Percentiles rank a stretch among this genome's conserved stretches.
Conservation (phyloP, 2,888 invertebrate genomes). For the Dusona sp. region DNA sequence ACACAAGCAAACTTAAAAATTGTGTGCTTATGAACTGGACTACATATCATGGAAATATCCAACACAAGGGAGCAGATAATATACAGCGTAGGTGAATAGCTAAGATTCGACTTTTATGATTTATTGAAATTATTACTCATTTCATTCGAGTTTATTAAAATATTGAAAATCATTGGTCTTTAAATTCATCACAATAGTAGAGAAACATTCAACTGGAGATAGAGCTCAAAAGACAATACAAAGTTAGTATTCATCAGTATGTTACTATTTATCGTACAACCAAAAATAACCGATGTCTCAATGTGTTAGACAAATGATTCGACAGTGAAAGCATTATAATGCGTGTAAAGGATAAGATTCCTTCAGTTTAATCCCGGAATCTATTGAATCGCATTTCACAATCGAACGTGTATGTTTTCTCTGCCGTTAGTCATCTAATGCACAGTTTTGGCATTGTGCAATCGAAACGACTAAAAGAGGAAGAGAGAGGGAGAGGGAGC, state of each 20-base stretch:
- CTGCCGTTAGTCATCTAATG: slow-evolving; percentile 6
- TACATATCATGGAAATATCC: background rate
- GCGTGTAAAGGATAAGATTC: background rate
- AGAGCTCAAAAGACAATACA: background rate
- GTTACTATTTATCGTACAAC: background rate
- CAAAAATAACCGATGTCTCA: slow-evolving; percentile 4
- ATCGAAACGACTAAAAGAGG: slow-evolving; percentile 57
- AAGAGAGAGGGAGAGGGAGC: slow-evolving; percentile 35
- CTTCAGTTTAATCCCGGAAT: slow-evolving; percentile 67
- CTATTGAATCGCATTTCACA: slow-evolving; percentile 69
- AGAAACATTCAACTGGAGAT: background rate
- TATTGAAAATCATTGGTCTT: background rate
- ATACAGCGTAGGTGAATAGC: background rate
- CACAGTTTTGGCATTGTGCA: slow-evolving; percentile 54
- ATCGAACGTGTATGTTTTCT: slow-evolving; percentile 18
- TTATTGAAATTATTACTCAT: no score
- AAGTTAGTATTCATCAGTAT: background rate
- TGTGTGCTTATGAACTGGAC: background rate
- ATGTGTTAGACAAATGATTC: slow-evolving; percentile 1
- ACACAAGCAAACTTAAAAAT: background rate
- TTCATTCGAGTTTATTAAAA: no score
- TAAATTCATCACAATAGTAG: background rate
- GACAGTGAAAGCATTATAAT: background rate
- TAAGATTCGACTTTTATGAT: background rate
- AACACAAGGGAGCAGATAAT: background rate